Conservation (phyloP, 2,888 invertebrate species). For the Drosophila lacicola region DNA sequence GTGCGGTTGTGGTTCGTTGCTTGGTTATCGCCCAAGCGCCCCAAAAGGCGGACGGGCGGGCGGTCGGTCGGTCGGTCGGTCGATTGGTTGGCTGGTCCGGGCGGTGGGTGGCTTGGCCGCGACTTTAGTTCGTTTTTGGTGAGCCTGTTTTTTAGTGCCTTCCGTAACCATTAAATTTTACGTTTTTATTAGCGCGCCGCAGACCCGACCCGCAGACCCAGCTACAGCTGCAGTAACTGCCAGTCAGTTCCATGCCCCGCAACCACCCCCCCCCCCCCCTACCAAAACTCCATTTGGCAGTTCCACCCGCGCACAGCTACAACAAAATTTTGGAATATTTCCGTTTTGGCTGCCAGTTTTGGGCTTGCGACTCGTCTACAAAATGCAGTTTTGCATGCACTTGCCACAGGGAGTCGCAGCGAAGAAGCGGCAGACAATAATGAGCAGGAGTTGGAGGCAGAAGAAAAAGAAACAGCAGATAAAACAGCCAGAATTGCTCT, state of each 20-base stretch:
- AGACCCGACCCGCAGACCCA: slow-evolving; percentile 30
- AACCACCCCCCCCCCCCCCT: not conserved
- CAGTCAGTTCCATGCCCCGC: not conserved
- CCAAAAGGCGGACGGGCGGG: slow-evolving; percentile 20
- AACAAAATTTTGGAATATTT: slow-evolving; percentile 77
- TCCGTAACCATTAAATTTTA: slow-evolving; percentile 81
- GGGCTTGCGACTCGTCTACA: slow-evolving; percentile 65
- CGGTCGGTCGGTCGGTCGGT: not conserved
- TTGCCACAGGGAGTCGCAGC: slow-evolving; percentile 44
- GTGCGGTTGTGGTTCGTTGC: slow-evolving; percentile 79
- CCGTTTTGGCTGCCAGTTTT: slow-evolving; percentile 74
- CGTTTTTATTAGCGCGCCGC: slow-evolving; percentile 79
- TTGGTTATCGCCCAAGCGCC: slow-evolving; percentile 74
- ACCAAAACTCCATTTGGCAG: slow-evolving; percentile 1
- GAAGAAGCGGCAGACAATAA: slow-evolving; percentile 34
- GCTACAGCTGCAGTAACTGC: not conserved
- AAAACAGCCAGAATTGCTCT: slow-evolving; percentile 34
- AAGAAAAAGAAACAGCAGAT: slow-evolving; percentile 20
- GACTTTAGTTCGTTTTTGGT: slow-evolving; percentile 77
- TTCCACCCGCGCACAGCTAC: slow-evolving; percentile 27
- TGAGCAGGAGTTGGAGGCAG: slow-evolving; percentile 20
- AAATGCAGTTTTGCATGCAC: slow-evolving; percentile 80
- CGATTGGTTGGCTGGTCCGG: slow-evolving; percentile 8
- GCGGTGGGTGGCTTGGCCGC: slow-evolving; percentile 18
- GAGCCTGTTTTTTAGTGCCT: slow-evolving; percentile 82